Base-by-base conservation (phyloP, 2,113 vertebrate genomes). In the Marmota flaviventris region DNA sequence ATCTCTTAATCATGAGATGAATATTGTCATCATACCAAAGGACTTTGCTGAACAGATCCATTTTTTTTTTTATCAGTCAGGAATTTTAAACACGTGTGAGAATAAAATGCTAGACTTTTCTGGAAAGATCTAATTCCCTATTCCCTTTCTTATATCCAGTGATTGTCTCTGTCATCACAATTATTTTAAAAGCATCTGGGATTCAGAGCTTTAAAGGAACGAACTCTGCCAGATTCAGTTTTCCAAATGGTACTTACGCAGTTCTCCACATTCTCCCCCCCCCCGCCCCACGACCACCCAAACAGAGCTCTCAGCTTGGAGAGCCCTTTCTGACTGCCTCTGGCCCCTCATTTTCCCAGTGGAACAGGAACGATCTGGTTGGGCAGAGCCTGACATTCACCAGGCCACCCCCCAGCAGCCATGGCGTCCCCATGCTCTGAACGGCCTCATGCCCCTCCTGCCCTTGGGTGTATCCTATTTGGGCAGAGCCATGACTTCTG, bases 31-130 rank as follows among this genome's bases (percentile, higher is more conserved):
- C 56, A 58, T 97, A 77, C 81, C 67, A 85, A 92, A 97, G 85
- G 85, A 90, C 56, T 94, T 24, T 37, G 94, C 85, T 96, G 82
- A 89, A 88, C 85, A 85, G 73, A 77, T 82, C 67, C 93, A 83
- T 96, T 97, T 98, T 96, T 93, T 96, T 56, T 56, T 58, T 58
- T 58, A 95, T 94, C 58, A 94, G 79, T 89, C 77, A 86, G 85
- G 91, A 97, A 96, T 97, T 96, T 97, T 98, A 95, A 97, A 98
- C 93, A 95, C 89, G 93, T 93, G 89, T 97, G 97, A 94, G 95
- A 95, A 92, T 95, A 77, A 87, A 96, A 82, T 83, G 24, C 76
- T 67, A 85, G 72, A 84, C 93, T 84, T 96, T n/a, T 8, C 81
- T 89, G 88, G 93, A 94, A 96, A 96, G 87, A 95, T 93, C 95